These are phyloP conservation scores for Melanerpes formicivorus DNA, from an alignment of 2,113 vertebrate species.

Conservation along the genomic window DNA sequence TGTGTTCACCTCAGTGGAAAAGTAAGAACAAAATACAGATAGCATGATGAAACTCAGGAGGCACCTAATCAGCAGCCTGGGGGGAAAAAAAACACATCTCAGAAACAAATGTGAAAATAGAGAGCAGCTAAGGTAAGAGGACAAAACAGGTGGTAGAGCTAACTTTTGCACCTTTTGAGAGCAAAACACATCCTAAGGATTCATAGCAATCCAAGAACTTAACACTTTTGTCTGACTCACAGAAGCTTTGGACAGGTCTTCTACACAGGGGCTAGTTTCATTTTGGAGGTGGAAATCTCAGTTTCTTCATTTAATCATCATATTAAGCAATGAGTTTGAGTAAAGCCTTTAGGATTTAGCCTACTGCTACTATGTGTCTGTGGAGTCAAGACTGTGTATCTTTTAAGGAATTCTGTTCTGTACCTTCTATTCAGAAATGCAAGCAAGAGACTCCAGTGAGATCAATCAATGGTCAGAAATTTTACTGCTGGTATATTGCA, in stretches of 20 bases:
- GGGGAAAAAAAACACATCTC: neutral
- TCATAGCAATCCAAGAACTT: neutral
- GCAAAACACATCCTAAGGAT: neutral
- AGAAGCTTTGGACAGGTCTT: neutral
- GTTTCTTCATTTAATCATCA: neutral
- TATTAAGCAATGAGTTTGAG: neutral
- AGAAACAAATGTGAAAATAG: neutral
- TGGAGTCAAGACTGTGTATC: neutral
- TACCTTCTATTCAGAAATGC: neutral
- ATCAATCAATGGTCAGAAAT: conserved; percentile 16
- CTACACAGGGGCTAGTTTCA: neutral
- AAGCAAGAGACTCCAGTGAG: neutral
- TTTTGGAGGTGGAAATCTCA: neutral
- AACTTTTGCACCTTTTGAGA: neutral
- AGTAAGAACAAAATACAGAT: neutral
- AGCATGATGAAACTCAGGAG: neutral
- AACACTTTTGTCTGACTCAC: neutral
- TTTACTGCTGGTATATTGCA: neutral
- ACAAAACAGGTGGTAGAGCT: neutral
- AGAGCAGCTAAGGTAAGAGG: neutral
- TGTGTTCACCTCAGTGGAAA: neutral
- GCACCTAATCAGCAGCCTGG: neutral
- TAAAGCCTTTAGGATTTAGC: neutral
- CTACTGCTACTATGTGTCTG: neutral
- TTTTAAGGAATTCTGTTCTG: neutral